Evolutionary conservation across 2,888 invertebrate genomes (phyloP), one percentile per base, ranked within the genome.

Genomic region (Folsomia manolachei): DNA sequence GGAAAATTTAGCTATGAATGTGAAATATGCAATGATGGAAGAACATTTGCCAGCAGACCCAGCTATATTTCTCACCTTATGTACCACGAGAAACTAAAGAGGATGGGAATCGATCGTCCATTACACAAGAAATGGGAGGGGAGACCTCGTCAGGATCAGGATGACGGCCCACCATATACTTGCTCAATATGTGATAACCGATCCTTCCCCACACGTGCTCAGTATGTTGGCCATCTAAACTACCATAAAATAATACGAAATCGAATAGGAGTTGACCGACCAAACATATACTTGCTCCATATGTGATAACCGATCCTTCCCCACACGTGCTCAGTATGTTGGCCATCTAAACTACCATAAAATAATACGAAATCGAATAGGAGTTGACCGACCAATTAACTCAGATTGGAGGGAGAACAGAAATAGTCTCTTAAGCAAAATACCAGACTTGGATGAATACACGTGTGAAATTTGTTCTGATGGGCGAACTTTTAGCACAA

Each of bases 281-380:
- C 51, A 18, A 51, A 51, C 18, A n/a, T 56, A 56, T n/a, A 19
- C 21, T 56, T 56, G 56, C 21, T 4, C 18, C 4, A 56, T 56
- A 14, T 56, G 56, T n/a, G 21, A 56, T 14, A 56, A 56, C n/a
- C 56, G 56, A 4, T 14, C 18, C 19, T 56, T 39, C 39, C 7
- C 39, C 39, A 39, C 4, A 4, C 56, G 21, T n/a, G 7, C n/a
- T 7, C 56, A 14, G 2, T 66, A 66, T 52, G 24, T 39, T 18
- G 14, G 7, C 9, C 65, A 66, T 51, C 65, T 66, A 2, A 21
- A 19, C 24, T 66, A 66, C 23, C 65, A 66, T 21, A 39, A 66
- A 52, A 23, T 14, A 7, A 56, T 19, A 4, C 19, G 21, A n/a
- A 7, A 14, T 7, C 18, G n/a, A 56, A 19, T 14, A 56, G 56